phyloP scores from a whole-genome alignment of 1,140 invertebrate genomes.

The Armadillidium nasatum region DNA sequence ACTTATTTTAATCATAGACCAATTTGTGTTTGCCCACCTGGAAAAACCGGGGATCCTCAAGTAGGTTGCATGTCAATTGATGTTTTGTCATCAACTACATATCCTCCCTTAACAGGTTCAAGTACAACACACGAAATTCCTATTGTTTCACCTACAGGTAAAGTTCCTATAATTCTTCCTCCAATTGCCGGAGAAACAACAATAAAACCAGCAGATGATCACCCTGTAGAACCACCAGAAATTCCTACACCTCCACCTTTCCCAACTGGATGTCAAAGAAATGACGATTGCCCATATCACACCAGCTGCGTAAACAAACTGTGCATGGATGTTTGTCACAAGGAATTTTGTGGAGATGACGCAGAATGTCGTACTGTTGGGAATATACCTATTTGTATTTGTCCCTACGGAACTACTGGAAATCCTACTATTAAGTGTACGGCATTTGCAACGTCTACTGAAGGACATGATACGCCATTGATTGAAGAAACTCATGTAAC shows the following conservation, averaged over 20 bases:
- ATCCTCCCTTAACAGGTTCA: conserved; percentile 53
- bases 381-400: conserved; percentile 65
- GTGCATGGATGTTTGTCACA: conserved; percentile 49
- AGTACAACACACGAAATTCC: conserved; percentile 74
- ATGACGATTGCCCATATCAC: conserved; percentile 46
- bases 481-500: neutral
- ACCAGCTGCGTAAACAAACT: conserved; percentile 47
- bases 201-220: neutral
- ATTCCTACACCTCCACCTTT: conserved; percentile 72
- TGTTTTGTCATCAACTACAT: conserved; percentile 45
- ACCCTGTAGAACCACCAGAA: conserved; percentile 47
- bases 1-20: conserved; percentile 67
- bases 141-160: conserved; percentile 6
- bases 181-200: conserved; percentile 19
- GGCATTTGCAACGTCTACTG: conserved; percentile 66
- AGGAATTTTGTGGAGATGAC: conserved; percentile 73
- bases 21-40: conserved; percentile 54
- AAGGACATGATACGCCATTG: neutral
- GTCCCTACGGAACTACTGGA: conserved; percentile 46
- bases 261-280: conserved; percentile 49
- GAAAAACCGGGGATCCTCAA: conserved; percentile 41
- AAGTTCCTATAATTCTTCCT: conserved; percentile 5
- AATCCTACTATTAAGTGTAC: conserved; percentile 62
- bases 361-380: conserved; percentile 68
- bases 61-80: conserved; percentile 47